phyloP scores from a whole-genome alignment of 1,140 invertebrate species.

The Thaumatotibia leucotreta region DNA sequence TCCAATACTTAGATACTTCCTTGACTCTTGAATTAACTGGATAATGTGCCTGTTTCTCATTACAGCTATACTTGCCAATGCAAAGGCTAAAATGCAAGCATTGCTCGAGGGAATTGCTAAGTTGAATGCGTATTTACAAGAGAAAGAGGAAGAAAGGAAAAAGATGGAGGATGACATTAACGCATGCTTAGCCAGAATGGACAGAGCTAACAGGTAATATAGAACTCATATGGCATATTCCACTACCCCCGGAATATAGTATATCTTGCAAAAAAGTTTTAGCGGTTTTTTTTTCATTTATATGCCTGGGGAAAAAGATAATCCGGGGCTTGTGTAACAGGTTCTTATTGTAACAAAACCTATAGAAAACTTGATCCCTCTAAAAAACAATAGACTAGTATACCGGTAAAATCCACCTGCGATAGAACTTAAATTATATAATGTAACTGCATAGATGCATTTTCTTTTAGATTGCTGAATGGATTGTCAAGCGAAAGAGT shows the following conservation, averaged over 20 bases:
- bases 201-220: conserved; percentile 86
- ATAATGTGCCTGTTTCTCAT: background rate
- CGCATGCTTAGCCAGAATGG: conserved; percentile 86
- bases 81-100: conserved; percentile 78
- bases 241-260: too few relatives aligned
- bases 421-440: background rate
- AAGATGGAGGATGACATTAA: conserved; percentile 87
- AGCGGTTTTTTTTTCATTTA: too few relatives aligned
- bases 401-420: too few relatives aligned
- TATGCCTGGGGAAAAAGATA: too few relatives aligned
- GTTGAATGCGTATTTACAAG: conserved; percentile 80
- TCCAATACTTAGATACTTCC: too few relatives aligned
- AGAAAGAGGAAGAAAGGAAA: conserved; percentile 79
- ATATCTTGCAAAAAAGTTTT: too few relatives aligned
- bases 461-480: conserved; percentile 76
- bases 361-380: too few relatives aligned
- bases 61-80: conserved; percentile 75
- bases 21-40: too few relatives aligned
- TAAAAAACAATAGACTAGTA: too few relatives aligned
- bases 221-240: too few relatives aligned
- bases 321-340: too few relatives aligned
- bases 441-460: background rate
- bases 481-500: conserved; percentile 78
- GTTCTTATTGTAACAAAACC: too few relatives aligned
- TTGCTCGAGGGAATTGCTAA: conserved; percentile 79